A percentile compares a stretch with the other conserved stretches of the same genome.
Evolutionary conservation across 2,113 vertebrate species (phyloP).

Genomic region (Pan paniscus): DNA sequence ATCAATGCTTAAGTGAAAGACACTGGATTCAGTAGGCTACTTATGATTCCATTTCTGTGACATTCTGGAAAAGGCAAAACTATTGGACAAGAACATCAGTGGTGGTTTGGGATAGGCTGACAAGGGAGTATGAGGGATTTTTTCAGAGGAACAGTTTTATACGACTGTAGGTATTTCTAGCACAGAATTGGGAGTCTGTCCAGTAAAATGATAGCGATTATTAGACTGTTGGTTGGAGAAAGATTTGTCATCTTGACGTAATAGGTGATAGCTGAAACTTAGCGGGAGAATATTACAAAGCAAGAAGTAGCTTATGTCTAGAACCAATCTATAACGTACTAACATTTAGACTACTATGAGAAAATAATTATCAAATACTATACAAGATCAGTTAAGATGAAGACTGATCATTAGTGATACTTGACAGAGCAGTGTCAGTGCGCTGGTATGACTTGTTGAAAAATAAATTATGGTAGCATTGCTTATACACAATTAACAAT

Average conservation of each 20-base stretch:
- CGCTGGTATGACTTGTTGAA: background rate
- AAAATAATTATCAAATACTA: background rate
- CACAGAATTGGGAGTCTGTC: background rate
- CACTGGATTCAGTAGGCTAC: background rate
- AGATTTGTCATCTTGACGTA: background rate
- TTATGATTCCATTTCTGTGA: background rate
- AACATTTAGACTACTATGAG: background rate
- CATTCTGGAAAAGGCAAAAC: background rate
- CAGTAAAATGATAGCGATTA: background rate
- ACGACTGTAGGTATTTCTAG: background rate
- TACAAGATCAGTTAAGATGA: background rate
- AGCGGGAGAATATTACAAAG: background rate
- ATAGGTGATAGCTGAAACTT: background rate
- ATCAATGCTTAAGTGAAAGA: background rate
- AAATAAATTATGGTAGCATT: background rate
- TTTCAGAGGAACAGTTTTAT: background rate
- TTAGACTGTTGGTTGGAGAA: background rate
- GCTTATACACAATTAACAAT: background rate
- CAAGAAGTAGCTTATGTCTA: background rate
- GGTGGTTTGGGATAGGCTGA: background rate
- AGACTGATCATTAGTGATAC: background rate
- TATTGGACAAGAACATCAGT: background rate
- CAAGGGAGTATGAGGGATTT: background rate
- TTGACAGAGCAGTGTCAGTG: background rate
- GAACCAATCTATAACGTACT: background rate